Evolutionary conservation across 2,888 invertebrate genomes (phyloP), one percentile per base, ranked within the genome.

Genomic region (Polymixis lichenea): DNA sequence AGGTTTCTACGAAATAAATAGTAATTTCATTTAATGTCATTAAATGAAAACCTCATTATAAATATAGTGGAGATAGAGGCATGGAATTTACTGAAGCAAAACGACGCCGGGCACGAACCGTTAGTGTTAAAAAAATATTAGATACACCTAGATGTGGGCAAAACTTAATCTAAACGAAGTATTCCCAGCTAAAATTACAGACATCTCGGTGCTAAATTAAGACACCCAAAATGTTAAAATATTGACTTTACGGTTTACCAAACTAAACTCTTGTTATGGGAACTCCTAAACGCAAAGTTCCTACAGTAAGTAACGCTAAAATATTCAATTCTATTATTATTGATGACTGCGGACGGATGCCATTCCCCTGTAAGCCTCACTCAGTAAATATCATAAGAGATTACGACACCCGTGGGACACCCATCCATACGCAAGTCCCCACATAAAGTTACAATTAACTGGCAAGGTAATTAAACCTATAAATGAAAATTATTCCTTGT

Each of bases 401-500:
- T 72, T 49, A 85, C 53, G 56, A 70, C 66, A 43, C 87, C 74
- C 79, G 2, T 13, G 85, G 77, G 85, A 38, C 9, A 43, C 67
- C 62, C 60, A 71, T 75, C 65, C 68, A 66, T 69, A 60, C 49
- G 67, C 49, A 67, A 70, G 66, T 55, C 38, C 51, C 58, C 58
- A 66, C 32, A 62, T 72, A 74, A 87, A 86, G 85, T 87, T 79
- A 80, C 72, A 80, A 80, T 76, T 70, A 67, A 75, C 73, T 69
- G 75, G 38, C 64, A 67, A 61, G 68, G 65, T 78, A 82, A 85
- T 86, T 82, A 86, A 80, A 87, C 76, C 65, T 76, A 78, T 82
- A 82, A 80, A 85, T 82, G 78, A 78, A 74, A 81, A 80, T 81
- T 78, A 75, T 75, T 78, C 82, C 69, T 68, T 86, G 75, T 80